phyloP scores from a whole-genome alignment of 2,888 invertebrate species.

The Andrena trimmerana region DNA sequence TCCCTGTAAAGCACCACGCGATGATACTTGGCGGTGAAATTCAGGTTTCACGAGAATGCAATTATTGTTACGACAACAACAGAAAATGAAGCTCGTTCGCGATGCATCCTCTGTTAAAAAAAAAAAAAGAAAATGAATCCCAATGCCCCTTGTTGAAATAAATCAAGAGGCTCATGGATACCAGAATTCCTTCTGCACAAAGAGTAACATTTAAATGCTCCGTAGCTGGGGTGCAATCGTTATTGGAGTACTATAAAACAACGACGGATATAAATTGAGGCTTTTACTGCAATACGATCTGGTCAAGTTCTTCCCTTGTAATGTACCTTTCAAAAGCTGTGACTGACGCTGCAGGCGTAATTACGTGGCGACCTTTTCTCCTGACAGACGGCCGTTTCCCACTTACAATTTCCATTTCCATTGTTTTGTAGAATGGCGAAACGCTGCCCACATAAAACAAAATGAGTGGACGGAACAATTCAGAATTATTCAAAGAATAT shows the following conservation, averaged over 20 bases:
- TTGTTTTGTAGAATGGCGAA: not conserved
- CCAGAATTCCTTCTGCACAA: not conserved
- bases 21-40: not conserved
- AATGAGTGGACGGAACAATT: too few relatives aligned
- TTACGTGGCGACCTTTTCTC: not conserved
- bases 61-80: not conserved
- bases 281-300: not conserved
- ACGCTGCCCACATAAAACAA: too few relatives aligned
- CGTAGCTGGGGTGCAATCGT: not conserved
- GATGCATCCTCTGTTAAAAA: not conserved
- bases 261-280: slow-evolving; percentile 15
- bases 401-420: slow-evolving; percentile 3
- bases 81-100: not conserved
- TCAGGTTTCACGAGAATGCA: not conserved
- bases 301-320: not conserved
- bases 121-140: not conserved
- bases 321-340: not conserved
- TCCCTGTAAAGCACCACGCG: not conserved
- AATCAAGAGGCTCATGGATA: slow-evolving; percentile 4
- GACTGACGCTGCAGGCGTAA: not conserved
- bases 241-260: slow-evolving; percentile 3
- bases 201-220: slow-evolving; percentile 11
- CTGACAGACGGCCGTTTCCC: not conserved
- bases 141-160: not conserved
- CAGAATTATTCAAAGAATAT: too few relatives aligned